Conservation (phyloP, 2,113 vertebrate species). For the Nyctibius bracteatus region DNA sequence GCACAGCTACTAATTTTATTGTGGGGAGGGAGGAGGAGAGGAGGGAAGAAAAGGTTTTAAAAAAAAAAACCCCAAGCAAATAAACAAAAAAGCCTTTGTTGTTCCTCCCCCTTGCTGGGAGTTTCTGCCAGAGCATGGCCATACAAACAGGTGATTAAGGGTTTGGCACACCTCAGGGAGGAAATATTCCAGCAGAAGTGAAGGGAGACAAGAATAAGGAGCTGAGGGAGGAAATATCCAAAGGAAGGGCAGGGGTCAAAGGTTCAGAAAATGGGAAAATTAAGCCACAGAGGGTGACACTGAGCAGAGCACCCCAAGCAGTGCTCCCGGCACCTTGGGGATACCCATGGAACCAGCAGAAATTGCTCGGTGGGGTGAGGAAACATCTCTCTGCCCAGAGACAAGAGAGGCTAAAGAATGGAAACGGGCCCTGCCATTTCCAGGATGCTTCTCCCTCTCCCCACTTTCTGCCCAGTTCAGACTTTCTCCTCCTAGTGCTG, state of each 20-base stretch:
- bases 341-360: background rate
- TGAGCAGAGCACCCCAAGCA: background rate
- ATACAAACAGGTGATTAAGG: slow-evolving; percentile 14
- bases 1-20: slow-evolving; percentile 32
- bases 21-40: background rate
- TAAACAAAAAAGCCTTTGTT: slow-evolving; percentile 36
- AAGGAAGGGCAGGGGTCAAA: slow-evolving; percentile 29
- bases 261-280: background rate
- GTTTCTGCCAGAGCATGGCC: slow-evolving; percentile 14
- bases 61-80: background rate
- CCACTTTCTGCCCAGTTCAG: background rate
- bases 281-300: background rate
- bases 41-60: slow-evolving; percentile 1
- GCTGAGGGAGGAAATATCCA: background rate
- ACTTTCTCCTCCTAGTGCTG: background rate
- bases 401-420: background rate
- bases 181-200: slow-evolving; percentile 11
- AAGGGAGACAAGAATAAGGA: background rate
- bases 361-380: background rate
- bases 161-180: slow-evolving; percentile 39
- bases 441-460: background rate
- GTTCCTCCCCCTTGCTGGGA: slow-evolving; percentile 5
- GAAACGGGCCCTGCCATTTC: background rate
- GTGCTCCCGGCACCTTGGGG: background rate
- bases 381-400: background rate